phyloP scores from a whole-genome alignment of 1,140 invertebrate genomes.

The Zaprionus vittiger region DNA sequence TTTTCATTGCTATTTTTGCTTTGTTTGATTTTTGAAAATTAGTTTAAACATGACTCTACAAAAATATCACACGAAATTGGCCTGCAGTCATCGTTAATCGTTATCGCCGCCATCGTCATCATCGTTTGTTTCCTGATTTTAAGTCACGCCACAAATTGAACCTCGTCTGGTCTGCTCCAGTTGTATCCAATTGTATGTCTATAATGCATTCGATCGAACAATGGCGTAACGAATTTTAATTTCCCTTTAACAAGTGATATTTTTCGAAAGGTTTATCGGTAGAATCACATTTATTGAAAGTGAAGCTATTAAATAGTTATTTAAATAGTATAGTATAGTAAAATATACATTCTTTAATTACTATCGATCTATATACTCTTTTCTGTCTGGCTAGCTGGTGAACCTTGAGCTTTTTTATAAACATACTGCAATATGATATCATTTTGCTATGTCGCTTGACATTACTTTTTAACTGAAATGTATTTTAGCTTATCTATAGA shows the following conservation, averaged over 20 bases:
- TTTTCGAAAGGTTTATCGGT: background rate
- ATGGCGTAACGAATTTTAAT: slow-evolving; percentile 3
- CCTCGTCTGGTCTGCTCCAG: slow-evolving; percentile 1
- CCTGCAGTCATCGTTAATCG: slow-evolving; percentile 33
- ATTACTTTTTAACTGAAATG: background rate
- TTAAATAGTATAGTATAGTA: background rate
- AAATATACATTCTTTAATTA: background rate
- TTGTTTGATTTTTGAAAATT: slow-evolving; percentile 27
- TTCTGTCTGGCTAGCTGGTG: background rate
- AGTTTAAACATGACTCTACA: slow-evolving; percentile 42
- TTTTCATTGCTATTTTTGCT: background rate
- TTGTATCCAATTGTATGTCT: slow-evolving; percentile 16
- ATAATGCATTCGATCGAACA: slow-evolving; percentile 23
- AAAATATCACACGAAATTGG: slow-evolving; percentile 25
- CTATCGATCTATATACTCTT: background rate
- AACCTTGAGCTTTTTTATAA: slow-evolving; percentile 15
- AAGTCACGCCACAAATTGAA: slow-evolving; percentile 44
- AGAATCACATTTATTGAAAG: background rate
- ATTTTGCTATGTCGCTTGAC: slow-evolving; percentile 6
- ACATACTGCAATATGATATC: background rate
- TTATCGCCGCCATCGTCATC: slow-evolving; percentile 12
- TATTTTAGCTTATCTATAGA: background rate
- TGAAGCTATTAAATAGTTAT: background rate
- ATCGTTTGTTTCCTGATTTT: slow-evolving; percentile 25
- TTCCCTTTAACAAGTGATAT: background rate